Base-by-base conservation (phyloP, 53 echinoderm and acorn worm species). In the Echinometra lucunter region DNA sequence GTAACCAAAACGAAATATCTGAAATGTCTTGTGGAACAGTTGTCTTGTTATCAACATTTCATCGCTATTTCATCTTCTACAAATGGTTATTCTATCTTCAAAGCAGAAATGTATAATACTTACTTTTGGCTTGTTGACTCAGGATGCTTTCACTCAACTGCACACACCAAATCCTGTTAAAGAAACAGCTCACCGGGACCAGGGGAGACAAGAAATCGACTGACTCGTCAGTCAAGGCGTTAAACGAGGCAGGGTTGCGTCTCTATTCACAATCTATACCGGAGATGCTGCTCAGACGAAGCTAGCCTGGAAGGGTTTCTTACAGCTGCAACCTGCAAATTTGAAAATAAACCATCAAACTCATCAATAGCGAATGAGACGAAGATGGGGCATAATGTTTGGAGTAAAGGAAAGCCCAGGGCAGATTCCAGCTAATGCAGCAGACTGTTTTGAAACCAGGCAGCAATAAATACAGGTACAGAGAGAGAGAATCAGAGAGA, bases 191-290 rank as follows among this genome's bases (percentile, higher is more conserved):
- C 85, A 44, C 45, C 27, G 28, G 13, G 49, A 44, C 45, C 27
- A 15, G 13, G 49, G 85, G 85, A 85, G 85, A 85, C 85, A 85
- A 85, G 85, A 47, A 85, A 85, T 85, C 85, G 85, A 85, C 85
- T 30, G 28, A 30, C 85, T 85, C 49, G 30, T 85, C 85, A 53
- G 85, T 21, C 30, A n/a, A 85, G 85, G 85, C 85, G 53, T 85
- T 49, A 85, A 85, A 85, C 85, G 53, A 85, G 85, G 45, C 53
- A 85, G 49, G 45, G 12, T 85, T 85, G 85, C 85, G 85, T 85
- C 85, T 85, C 53, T 11, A 85, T 85, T 49, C 85, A 49, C 85
- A 28, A 85, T 85, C 85, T 85, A 85, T 85, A 85, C 28, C 28
- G 28, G 28, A 85, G 85, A 85, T 11, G 85, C 85, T 47, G 30